These are phyloP conservation scores for Sphecodes monilicornis DNA, from an alignment of 2,888 invertebrate species.

Conservation along the genomic window DNA sequence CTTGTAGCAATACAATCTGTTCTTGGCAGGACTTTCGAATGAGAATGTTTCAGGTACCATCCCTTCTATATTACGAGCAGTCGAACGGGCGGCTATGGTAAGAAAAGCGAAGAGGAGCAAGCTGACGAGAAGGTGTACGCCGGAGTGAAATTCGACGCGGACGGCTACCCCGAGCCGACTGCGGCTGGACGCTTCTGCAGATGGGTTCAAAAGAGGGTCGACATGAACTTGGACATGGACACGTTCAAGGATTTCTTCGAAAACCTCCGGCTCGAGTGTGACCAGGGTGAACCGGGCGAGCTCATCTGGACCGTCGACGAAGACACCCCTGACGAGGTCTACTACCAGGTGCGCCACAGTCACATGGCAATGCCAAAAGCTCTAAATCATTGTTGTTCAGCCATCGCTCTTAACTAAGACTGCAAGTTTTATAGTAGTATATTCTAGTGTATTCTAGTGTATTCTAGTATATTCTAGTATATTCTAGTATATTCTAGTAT, in stretches of 20 bases:
- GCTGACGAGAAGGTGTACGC: conserved; percentile 91
- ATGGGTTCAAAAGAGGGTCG: conserved; percentile 92
- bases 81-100: conserved; percentile 93
- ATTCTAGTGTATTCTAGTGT: too few species aligned
- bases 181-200: conserved; percentile 95
- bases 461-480: too few species aligned
- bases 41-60: conserved; percentile 88
- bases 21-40: background rate
- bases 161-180: conserved; percentile 92
- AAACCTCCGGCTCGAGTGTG: conserved; percentile 91
- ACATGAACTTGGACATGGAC: conserved; percentile 89
- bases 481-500: too few species aligned
- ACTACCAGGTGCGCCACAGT: conserved; percentile 91
- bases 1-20: too few species aligned
- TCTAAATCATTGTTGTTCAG: too few species aligned
- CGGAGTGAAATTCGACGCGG: conserved; percentile 91
- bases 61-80: conserved; percentile 96
- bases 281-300: conserved; percentile 90
- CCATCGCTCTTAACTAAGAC: too few species aligned
- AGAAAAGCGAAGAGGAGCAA: conserved; percentile 90
- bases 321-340: conserved; percentile 93
- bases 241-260: conserved; percentile 92
- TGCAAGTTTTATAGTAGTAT: too few species aligned
- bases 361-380: too few species aligned
- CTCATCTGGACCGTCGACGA: conserved; percentile 94